Evolutionary conservation across 2,113 vertebrate species (phyloP).

Genomic region (Cyanoramphus novaezelandiae): DNA sequence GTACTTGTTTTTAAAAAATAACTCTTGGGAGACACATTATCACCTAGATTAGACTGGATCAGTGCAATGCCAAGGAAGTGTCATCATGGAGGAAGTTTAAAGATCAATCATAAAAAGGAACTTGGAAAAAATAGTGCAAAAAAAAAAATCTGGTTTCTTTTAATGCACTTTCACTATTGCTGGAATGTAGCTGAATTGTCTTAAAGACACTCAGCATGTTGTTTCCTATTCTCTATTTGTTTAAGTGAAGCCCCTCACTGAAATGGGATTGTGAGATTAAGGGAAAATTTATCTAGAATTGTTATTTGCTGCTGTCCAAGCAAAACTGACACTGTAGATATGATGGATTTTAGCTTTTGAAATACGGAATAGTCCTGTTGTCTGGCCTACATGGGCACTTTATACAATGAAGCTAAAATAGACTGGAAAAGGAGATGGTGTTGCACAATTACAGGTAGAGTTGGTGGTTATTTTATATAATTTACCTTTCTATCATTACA

Average conservation of each 20-base stretch:
- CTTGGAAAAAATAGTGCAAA: not conserved
- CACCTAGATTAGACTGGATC: constrained; percentile 56
- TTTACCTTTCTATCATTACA: not conserved
- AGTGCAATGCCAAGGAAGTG: constrained; percentile 28
- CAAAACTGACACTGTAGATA: not conserved
- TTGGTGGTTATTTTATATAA: not conserved
- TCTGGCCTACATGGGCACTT: not conserved
- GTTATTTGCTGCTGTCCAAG: not conserved
- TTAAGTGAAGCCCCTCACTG: not conserved
- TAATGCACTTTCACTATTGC: not conserved
- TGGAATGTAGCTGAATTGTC: not conserved
- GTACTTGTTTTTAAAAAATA: constrained; percentile 51
- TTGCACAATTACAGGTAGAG: not conserved
- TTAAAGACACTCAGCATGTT: not conserved
- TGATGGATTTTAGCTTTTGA: constrained; percentile 22
- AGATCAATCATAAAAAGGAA: not conserved
- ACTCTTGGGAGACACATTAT: constrained; percentile 39
- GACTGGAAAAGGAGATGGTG: not conserved
- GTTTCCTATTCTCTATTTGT: not conserved
- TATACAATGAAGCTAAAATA: not conserved
- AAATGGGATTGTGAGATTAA: not conserved
- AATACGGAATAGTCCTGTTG: not conserved
- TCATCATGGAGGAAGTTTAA: constrained; percentile 34
- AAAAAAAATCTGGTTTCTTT: not conserved
- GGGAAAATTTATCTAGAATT: not conserved